Conservation (phyloP, 2,888 invertebrate species). For the Argyra leucocephala region DNA sequence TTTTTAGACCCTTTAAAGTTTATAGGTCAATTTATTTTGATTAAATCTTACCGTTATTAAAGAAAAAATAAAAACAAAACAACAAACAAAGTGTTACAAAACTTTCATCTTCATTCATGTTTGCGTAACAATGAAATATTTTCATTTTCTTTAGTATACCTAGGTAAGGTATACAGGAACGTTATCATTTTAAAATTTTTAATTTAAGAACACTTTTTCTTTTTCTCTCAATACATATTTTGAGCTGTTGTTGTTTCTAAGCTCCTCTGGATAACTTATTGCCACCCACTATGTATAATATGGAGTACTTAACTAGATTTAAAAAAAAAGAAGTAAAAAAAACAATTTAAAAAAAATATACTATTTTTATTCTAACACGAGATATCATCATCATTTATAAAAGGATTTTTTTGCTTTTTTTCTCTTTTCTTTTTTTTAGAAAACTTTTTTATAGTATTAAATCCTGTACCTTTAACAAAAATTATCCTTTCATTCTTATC, state of each 20-base stretch:
- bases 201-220: too few relatives aligned
- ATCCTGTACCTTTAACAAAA: not conserved
- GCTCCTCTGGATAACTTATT: too few relatives aligned
- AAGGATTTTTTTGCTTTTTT: too few relatives aligned
- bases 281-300: too few relatives aligned
- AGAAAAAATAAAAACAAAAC: not conserved
- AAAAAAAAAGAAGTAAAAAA: not conserved
- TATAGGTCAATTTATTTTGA: not conserved
- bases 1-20: not conserved
- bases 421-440: not conserved
- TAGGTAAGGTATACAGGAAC: not conserved
- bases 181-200: too few relatives aligned
- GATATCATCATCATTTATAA: too few relatives aligned
- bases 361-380: not conserved
- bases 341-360: not conserved
- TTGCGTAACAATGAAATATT: not conserved
- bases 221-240: too few relatives aligned
- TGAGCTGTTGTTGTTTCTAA: too few relatives aligned
- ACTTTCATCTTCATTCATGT: too few relatives aligned
- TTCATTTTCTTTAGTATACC: not conserved
- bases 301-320: too few relatives aligned
- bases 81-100: too few relatives aligned
- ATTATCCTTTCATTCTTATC: not conserved
- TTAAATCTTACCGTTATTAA: not conserved
- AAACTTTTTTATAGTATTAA: not conserved